These are phyloP conservation scores for Psophia crepitans DNA, from an alignment of 2,113 vertebrate species.

Conservation along the genomic window DNA sequence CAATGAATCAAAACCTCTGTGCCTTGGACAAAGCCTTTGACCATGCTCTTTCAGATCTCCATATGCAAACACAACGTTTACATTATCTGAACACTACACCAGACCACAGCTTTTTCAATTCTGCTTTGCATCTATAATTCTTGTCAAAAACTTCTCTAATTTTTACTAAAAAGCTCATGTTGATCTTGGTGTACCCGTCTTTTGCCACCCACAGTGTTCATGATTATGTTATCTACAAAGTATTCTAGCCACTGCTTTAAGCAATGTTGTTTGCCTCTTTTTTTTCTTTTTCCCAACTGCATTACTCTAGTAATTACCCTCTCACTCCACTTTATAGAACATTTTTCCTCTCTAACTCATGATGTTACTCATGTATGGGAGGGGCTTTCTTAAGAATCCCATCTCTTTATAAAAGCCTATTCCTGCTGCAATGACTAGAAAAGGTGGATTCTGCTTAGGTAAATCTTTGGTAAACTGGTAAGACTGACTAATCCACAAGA, in stretches of 20 bases:
- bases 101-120: not conserved
- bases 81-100: not conserved
- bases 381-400: not conserved
- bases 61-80: not conserved
- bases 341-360: not conserved
- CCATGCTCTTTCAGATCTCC: not conserved
- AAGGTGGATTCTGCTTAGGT: not conserved
- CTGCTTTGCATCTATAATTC: not conserved
- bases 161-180: not conserved
- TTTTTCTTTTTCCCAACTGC: not conserved
- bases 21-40: not conserved
- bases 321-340: not conserved
- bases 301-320: not conserved
- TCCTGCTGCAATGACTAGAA: not conserved
- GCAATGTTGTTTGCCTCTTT: not conserved
- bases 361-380: not conserved
- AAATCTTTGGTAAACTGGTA: not conserved
- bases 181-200: not conserved
- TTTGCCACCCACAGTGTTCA: not conserved
- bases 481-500: not conserved
- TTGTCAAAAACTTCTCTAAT: not conserved
- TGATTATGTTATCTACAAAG: not conserved
- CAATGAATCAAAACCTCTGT: not conserved
- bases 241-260: not conserved
- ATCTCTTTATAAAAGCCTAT: not conserved